A percentile compares a stretch with the other conserved stretches of the same genome.
Conservation (phyloP, 2,113 vertebrate species). For the Bubo scandiacus region DNA sequence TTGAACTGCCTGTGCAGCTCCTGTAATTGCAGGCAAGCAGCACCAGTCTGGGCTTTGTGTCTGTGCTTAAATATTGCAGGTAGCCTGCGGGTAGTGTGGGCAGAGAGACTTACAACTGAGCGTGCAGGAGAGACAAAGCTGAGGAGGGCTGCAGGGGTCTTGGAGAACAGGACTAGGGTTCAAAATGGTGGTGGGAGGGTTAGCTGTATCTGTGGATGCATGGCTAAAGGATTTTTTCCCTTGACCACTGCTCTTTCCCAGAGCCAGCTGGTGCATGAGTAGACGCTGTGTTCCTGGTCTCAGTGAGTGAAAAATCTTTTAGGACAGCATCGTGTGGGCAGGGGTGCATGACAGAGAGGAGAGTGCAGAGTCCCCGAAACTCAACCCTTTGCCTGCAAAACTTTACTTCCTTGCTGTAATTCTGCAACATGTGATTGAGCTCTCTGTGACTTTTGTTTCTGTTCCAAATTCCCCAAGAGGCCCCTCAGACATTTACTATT, state of each 20-base stretch:
- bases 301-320: not conserved
- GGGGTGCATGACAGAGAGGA: not conserved
- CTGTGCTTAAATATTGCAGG: not conserved
- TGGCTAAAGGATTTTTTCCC: not conserved
- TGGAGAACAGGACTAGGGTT: not conserved
- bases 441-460: not conserved
- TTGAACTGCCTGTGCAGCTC: not conserved
- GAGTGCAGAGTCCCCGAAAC: not conserved
- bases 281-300: not conserved
- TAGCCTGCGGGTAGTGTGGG: not conserved
- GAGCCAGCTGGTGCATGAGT: accelerated
- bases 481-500: not conserved
- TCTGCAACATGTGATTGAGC: not conserved
- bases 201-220: not conserved
- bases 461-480: not conserved
- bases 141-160: not conserved
- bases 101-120: not conserved
- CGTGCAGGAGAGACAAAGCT: not conserved
- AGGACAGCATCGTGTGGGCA: accelerated
- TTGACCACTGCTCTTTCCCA: not conserved
- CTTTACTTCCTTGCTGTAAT: not conserved
- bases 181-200: accelerated
- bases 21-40: not conserved
- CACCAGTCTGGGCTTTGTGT: not conserved
- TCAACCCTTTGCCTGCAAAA: not conserved